Conservation (phyloP, 2,113 vertebrate genomes). For the Prietella phreatophila region DNA sequence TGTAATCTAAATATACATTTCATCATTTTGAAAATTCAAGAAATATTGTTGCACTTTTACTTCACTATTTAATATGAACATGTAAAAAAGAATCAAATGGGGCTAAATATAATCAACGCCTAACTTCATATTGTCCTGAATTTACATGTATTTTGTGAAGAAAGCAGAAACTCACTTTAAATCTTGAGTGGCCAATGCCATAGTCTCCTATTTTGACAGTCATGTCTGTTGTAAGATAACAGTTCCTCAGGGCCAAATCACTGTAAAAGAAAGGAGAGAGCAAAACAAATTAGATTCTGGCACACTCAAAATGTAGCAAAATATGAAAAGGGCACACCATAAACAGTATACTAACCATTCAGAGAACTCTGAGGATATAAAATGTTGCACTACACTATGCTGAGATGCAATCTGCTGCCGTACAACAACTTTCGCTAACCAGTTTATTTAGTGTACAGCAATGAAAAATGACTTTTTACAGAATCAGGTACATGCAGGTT, state of each 20-base stretch:
- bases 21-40: conserved; percentile 56
- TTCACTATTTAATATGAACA: not conserved
- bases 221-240: conserved; percentile 91
- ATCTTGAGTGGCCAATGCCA: conserved; percentile 88
- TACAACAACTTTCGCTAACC: not conserved
- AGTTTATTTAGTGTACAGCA: not conserved
- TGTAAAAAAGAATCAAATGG: not conserved
- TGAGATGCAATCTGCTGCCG: not conserved
- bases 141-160: not conserved
- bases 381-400: not conserved
- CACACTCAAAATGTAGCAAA: not conserved
- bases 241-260: conserved; percentile 93
- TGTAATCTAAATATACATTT: conserved; percentile 46
- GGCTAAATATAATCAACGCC: conserved; percentile 6
- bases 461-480: not conserved
- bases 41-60: not conserved
- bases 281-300: not conserved
- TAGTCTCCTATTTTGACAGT: conserved; percentile 97
- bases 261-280: conserved; percentile 61
- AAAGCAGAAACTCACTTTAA: conserved; percentile 79
- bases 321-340: not conserved
- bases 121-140: not conserved
- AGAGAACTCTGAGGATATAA: not conserved
- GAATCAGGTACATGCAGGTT: not conserved
- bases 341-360: not conserved